Evolutionary conservation across 1,140 invertebrate genomes (phyloP).

Genomic region (Riptortus pedestris): DNA sequence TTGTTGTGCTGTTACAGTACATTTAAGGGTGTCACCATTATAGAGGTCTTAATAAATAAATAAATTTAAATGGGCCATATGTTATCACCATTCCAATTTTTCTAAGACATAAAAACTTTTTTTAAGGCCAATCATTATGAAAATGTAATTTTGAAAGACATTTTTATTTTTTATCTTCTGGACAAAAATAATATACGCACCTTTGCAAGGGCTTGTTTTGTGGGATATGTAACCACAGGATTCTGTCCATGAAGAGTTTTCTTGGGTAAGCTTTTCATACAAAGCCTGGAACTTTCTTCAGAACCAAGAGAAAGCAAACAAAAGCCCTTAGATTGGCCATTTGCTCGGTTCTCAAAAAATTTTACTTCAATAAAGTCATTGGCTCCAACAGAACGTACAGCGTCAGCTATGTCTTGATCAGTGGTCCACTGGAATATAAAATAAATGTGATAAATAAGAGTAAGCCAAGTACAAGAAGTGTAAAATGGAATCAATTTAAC

Average conservation of each 20-base stretch:
- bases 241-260: conserved; percentile 91
- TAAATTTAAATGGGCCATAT: no score
- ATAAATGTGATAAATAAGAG: neutral
- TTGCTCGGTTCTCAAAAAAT: conserved; percentile 98
- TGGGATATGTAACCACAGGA: conserved; percentile 88
- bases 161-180: no score
- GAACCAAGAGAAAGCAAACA: conserved; percentile 86
- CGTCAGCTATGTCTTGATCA: conserved; percentile 87
- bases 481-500: conserved; percentile 13
- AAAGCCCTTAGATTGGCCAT: conserved; percentile 98
- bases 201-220: conserved; percentile 65
- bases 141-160: no score
- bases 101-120: no score
- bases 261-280: conserved; percentile 86
- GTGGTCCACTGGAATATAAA: conserved; percentile 80
- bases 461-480: no score
- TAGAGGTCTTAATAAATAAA: no score
- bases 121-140: no score
- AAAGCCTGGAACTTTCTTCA: conserved; percentile 76
- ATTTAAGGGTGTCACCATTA: no score
- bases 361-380: conserved; percentile 94
- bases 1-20: no score
- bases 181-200: no score
- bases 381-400: conserved; percentile 75
- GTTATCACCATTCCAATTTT: no score